Percentiles rank a stretch among this genome's conserved stretches.
These are phyloP conservation scores for Lycia hirtaria DNA, from an alignment of 2,888 invertebrate genomes.

Conservation along the genomic window DNA sequence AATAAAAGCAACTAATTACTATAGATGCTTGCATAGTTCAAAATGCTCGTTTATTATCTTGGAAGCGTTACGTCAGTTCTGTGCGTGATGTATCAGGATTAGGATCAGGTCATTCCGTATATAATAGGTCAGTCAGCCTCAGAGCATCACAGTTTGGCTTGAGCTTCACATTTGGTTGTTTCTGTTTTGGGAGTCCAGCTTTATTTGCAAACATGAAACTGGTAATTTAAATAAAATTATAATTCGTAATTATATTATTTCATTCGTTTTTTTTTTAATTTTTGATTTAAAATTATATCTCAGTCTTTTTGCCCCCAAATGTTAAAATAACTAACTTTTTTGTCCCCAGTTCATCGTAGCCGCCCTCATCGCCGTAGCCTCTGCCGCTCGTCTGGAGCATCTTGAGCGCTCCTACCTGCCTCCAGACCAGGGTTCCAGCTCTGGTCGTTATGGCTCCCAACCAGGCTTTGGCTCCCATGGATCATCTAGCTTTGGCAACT, in stretches of 20 bases:
- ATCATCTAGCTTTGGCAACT: conserved; percentile 19
- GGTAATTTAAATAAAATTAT: conserved; percentile 60
- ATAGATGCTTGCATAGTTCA: conserved; percentile 49
- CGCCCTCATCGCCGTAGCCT: conserved; percentile 64
- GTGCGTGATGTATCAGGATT: conserved; percentile 69
- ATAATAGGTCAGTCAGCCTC: conserved; percentile 68
- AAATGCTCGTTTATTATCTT: conserved; percentile 25
- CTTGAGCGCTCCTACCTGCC: conserved; percentile 76
- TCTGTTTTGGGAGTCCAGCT: conserved; percentile 36
- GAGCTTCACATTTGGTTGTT: conserved; percentile 57
- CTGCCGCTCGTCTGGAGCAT: conserved; percentile 73
- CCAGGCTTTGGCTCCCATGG: conserved; percentile 27
- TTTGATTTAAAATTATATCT: background rate
- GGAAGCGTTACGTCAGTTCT: conserved; percentile 62
- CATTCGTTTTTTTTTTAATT: background rate
- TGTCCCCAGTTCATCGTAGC: conserved; percentile 68
- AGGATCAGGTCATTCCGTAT: conserved; percentile 65
- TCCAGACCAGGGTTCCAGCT: conserved; percentile 53
- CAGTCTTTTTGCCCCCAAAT: no score
- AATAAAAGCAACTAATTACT: conserved; percentile 65
- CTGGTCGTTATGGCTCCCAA: conserved; percentile 25
- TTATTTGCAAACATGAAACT: conserved; percentile 70
- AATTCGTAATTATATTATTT: conserved; percentile 5
- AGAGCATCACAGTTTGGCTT: conserved; percentile 58
- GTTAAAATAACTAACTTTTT: no score